These are phyloP conservation scores for Oncorhynchus keta DNA, from an alignment of 2,113 vertebrate genomes.

Conservation along the genomic window DNA sequence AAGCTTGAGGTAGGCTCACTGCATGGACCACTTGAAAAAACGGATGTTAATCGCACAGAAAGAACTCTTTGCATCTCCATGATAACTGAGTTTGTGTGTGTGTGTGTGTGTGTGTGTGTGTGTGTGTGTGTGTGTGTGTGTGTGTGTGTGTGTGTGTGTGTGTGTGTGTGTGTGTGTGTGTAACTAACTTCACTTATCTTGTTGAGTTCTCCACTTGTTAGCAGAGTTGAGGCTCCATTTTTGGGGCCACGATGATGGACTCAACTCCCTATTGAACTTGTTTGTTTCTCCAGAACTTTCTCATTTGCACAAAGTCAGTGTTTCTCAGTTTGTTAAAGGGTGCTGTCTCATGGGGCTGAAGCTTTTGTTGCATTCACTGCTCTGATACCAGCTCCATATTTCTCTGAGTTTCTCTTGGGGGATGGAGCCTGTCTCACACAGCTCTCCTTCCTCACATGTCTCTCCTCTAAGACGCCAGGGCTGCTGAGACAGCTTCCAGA, in stretches of 20 bases:
- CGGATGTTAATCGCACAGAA: conserved; percentile 28
- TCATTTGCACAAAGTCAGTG: conserved; percentile 4
- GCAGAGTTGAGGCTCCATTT: background rate
- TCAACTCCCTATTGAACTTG: background rate
- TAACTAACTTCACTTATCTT: background rate
- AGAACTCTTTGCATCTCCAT: background rate
- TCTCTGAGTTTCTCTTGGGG: conserved; percentile 2
- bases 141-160: conserved; percentile 3
- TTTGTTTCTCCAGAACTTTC: background rate
- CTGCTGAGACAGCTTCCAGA: conserved; percentile 1
- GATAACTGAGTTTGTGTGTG: background rate
- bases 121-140: background rate
- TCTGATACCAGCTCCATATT: background rate
- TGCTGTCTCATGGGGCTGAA: background rate
- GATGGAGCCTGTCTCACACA: background rate
- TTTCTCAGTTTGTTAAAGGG: background rate
- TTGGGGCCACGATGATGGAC: background rate
- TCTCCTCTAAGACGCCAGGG: background rate
- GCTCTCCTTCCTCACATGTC: background rate
- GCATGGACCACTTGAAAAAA: conserved; percentile 37
- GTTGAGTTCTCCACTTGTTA: background rate
- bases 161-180: conserved; percentile 7
- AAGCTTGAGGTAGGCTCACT: conserved; percentile 61
- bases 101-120: background rate
- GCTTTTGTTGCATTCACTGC: background rate